Conservation (phyloP, 2,888 invertebrate species). For the Eustalomyia histrio region DNA sequence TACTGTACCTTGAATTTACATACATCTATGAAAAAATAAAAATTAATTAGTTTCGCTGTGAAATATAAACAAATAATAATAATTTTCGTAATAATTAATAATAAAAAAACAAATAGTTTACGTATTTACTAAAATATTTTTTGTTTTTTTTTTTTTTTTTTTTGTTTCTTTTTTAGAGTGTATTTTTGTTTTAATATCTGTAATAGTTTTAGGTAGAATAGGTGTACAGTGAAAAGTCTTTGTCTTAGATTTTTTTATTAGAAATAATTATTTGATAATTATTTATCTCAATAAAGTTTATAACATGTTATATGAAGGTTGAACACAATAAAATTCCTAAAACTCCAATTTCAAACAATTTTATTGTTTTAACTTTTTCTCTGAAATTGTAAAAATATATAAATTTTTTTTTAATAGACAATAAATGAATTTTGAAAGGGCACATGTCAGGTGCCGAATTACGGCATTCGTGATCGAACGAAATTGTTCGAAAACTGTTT, state of each 20-base stretch:
- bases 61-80: background rate
- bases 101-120: slow-evolving; percentile 17
- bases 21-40: slow-evolving; percentile 12
- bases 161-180: slow-evolving; percentile 23
- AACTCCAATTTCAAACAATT: background rate
- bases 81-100: slow-evolving; percentile 5
- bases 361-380: too few species aligned
- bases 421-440: too few species aligned
- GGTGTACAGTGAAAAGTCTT: slow-evolving; percentile 44
- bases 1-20: slow-evolving; percentile 66
- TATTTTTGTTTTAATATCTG: slow-evolving; percentile 28
- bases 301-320: background rate
- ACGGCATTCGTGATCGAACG: too few species aligned
- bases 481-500: too few species aligned
- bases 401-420: too few species aligned
- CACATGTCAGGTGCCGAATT: too few species aligned
- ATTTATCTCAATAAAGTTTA: too few species aligned
- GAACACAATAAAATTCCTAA: background rate
- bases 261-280: slow-evolving; percentile 3
- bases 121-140: slow-evolving; percentile 32
- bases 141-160: slow-evolving; percentile 15
- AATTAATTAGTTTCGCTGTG: background rate
- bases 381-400: too few species aligned
- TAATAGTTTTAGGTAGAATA: slow-evolving; percentile 23
- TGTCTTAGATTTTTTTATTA: slow-evolving; percentile 4